Percentiles rank a stretch among this genome's conserved stretches.
phyloP scores from a whole-genome alignment of 1,140 invertebrate genomes.

The Cepaea nemoralis region DNA sequence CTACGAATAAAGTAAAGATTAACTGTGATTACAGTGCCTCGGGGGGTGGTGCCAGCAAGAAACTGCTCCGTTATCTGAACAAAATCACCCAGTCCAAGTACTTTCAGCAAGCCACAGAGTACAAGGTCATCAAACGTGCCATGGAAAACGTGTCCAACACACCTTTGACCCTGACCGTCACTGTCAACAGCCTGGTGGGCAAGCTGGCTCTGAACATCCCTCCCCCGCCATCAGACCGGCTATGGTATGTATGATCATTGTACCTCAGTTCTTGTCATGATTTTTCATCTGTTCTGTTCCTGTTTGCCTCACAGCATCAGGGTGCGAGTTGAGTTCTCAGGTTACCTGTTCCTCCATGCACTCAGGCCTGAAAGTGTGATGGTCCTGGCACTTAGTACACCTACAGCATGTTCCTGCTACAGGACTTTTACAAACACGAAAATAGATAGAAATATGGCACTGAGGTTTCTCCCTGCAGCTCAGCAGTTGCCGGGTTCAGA shows the following conservation, averaged over 20 bases:
- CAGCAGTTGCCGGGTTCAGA: too few relatives aligned
- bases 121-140: slow-evolving; percentile 74
- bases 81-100: slow-evolving; percentile 90
- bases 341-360: too few relatives aligned
- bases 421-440: too few relatives aligned
- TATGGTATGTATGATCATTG: slow-evolving; percentile 85
- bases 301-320: too few relatives aligned
- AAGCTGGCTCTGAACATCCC: slow-evolving; percentile 92
- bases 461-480: too few relatives aligned
- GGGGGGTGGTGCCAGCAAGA: slow-evolving; percentile 76
- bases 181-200: slow-evolving; percentile 86
- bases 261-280: background rate
- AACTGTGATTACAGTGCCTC: slow-evolving; percentile 4
- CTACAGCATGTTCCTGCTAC: too few relatives aligned
- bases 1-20: too few relatives aligned
- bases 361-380: too few relatives aligned
- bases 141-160: slow-evolving; percentile 86
- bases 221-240: slow-evolving; percentile 89
- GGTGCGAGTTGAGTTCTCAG: too few relatives aligned
- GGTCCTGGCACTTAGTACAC: too few relatives aligned
- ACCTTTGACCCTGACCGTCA: slow-evolving; percentile 88
- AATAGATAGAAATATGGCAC: too few relatives aligned
- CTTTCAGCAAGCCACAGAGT: slow-evolving; percentile 83
- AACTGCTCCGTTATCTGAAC: slow-evolving; percentile 88
- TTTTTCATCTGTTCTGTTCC: too few relatives aligned